phyloP scores from a whole-genome alignment of 1,140 invertebrate genomes.

The Orchesella cincta region DNA sequence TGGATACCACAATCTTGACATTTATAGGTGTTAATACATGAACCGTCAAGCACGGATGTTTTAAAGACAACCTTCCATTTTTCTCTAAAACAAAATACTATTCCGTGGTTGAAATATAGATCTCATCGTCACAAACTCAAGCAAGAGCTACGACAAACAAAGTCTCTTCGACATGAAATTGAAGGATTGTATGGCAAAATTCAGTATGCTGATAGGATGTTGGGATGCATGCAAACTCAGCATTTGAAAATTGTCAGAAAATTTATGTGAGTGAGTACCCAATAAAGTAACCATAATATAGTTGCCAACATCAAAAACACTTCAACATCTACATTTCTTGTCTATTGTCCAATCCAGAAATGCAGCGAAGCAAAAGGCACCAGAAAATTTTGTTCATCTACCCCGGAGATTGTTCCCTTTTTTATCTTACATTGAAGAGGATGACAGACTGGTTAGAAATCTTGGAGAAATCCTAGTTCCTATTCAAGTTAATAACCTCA shows the following conservation, averaged over 20 bases:
- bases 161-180: neutral
- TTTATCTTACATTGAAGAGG: neutral
- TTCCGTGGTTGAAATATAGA: neutral
- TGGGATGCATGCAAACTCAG: conserved; percentile 12
- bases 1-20: neutral
- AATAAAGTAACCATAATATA: neutral
- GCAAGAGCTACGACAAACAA: neutral
- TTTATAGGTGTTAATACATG: conserved; percentile 2
- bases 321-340: neutral
- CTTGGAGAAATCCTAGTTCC: conserved; percentile 19
- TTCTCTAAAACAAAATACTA: neutral
- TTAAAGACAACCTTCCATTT: too few relatives aligned
- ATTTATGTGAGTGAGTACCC: neutral
- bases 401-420: neutral
- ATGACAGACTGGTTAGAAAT: conserved; percentile 12
- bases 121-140: neutral
- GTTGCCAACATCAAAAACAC: neutral
- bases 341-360: neutral
- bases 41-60: neutral
- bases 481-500: neutral
- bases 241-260: conserved; percentile 16
- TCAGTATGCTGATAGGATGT: neutral
- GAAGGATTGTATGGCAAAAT: neutral
- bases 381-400: neutral
- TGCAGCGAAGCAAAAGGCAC: neutral